These are phyloP conservation scores for Archips xylosteana DNA, from an alignment of 2,888 invertebrate genomes.

Conservation along the genomic window DNA sequence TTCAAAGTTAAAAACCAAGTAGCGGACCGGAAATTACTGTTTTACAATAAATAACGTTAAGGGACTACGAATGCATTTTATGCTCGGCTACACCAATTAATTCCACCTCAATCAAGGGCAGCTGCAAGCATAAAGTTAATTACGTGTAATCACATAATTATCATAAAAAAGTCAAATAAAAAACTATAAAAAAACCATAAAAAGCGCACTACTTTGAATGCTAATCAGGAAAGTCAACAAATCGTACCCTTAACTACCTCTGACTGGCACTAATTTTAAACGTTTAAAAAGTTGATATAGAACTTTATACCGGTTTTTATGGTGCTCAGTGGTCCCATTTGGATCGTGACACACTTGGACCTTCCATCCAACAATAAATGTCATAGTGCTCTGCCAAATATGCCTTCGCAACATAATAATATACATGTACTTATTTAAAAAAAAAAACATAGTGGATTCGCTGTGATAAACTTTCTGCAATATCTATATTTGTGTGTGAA, in stretches of 20 bases:
- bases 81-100: slow-evolving; percentile 14
- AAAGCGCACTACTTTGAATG: slow-evolving; percentile 52
- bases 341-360: background rate
- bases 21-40: slow-evolving; percentile 23
- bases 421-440: too few species aligned
- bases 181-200: slow-evolving; percentile 49
- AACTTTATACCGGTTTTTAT: slow-evolving; percentile 2
- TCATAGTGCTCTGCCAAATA: background rate
- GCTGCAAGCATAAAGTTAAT: slow-evolving; percentile 48
- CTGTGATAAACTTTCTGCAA: too few species aligned
- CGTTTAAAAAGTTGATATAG: slow-evolving; percentile 42
- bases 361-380: background rate
- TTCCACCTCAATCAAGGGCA: slow-evolving; percentile 47
- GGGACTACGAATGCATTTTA: background rate
- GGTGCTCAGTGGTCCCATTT: background rate
- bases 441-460: background rate
- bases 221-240: slow-evolving; percentile 63
- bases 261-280: slow-evolving; percentile 44
- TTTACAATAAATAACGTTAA: slow-evolving; percentile 15
- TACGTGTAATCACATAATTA: slow-evolving; percentile 55
- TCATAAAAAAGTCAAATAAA: slow-evolving; percentile 58
- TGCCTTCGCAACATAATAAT: background rate
- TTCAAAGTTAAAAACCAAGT: background rate
- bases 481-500: too few species aligned
- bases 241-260: slow-evolving; percentile 50